Evolutionary conservation across 1,140 invertebrate genomes (phyloP).

Genomic region (Drosophila ambigua): DNA sequence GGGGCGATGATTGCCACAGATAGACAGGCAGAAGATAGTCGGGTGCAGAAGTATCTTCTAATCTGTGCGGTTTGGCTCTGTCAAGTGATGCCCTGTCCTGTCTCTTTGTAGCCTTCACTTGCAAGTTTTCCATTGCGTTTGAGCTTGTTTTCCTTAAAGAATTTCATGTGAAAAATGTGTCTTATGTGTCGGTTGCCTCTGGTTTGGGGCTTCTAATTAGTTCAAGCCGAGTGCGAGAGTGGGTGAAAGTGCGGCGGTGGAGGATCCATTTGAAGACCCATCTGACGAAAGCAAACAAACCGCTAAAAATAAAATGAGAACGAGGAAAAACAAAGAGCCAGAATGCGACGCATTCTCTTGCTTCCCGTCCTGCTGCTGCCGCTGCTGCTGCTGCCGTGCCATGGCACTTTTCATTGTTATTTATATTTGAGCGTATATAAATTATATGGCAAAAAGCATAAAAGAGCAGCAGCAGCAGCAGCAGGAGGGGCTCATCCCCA

Average conservation of each 20-base stretch:
- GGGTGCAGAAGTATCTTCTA: too few relatives aligned
- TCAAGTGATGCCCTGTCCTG: too few relatives aligned
- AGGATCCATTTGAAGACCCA: neutral
- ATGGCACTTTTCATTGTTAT: constrained; percentile 48
- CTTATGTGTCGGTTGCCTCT: neutral
- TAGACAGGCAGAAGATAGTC: too few relatives aligned
- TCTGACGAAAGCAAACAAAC: constrained; percentile 32
- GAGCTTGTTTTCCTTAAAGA: neutral
- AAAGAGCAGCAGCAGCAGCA: constrained; percentile 41
- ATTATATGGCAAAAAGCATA: constrained; percentile 66
- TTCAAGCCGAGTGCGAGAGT: neutral
- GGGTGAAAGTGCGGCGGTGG: neutral
- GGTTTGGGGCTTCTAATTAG: constrained; percentile 5
- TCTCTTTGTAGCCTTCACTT: neutral
- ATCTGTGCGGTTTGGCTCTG: too few relatives aligned
- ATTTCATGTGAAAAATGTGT: neutral
- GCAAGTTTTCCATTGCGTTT: neutral
- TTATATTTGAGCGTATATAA: constrained; percentile 60
- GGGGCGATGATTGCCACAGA: too few relatives aligned
- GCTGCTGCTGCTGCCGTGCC: constrained; percentile 1
- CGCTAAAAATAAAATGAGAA: constrained; percentile 39
- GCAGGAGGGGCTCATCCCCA: neutral
- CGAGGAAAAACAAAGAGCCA: constrained; percentile 21
- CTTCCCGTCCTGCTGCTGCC: constrained; percentile 8
- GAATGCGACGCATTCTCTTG: constrained; percentile 49